Evolutionary conservation across 2,113 vertebrate genomes (phyloP), one percentile per base, ranked within the genome.

Genomic region (Fregetta grallaria): DNA sequence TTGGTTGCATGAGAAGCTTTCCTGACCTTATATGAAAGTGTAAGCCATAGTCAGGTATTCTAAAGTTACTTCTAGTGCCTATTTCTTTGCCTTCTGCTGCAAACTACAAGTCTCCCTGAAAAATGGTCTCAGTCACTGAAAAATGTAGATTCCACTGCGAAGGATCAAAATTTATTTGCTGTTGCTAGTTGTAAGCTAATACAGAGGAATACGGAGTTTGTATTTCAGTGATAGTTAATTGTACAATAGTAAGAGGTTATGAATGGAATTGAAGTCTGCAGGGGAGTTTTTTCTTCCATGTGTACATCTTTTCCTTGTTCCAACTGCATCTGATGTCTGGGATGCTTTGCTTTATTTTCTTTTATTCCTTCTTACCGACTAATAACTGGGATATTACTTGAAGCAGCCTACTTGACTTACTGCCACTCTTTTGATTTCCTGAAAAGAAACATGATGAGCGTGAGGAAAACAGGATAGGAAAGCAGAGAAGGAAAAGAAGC

Each of bases 391-490:
- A 25, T 80, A 68, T 79, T 83, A 53, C 47, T 80, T 86, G 83
- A 91, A 94, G 56, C 23, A 92, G 59, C 47, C 29, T 49, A 61
- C 40, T 83, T 82, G 91, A 42, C 22, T 92, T 92, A 65, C 17
- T 93, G 78, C 65, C 66, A 55, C 34, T 65, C 23, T 92, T 92
- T 76, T 44, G 32, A 67, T 53, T 97, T 82, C 45, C 72, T 95
- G 58, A 67, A 95, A 97, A 96, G 59, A 95, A 94, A 86, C 53
- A 92, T 32, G 34, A 67, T 79, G 72, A 94, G 26, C 50, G 63
- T 85, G 66, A 94, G 58, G 56, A 94, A 94, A 85, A 79, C 56
- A 92, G 52, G 11, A 34, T 56, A 80, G 26, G 49, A 40, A 95
- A 67, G n/a, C 30, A 72, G 42, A 47, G 80, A 88, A 62, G 53